A percentile compares a stretch with the other conserved stretches of the same genome.
These are phyloP conservation scores for Muscicapa comitata DNA, from an alignment of 2,797 vertebrate species.

Conservation along the genomic window DNA sequence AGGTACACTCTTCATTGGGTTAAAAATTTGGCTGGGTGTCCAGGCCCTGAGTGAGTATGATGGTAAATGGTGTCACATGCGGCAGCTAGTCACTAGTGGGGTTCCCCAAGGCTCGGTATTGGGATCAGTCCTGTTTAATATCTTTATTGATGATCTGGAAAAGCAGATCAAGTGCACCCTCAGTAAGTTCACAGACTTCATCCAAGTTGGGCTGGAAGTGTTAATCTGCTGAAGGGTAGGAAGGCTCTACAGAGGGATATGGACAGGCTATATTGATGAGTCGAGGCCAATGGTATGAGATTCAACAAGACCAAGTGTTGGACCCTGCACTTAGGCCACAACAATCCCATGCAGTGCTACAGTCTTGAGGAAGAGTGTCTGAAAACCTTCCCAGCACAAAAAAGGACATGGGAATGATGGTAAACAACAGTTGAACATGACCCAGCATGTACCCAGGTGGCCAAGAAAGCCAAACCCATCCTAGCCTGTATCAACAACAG, in stretches of 20 bases:
- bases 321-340: neutral
- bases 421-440: neutral
- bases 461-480: neutral
- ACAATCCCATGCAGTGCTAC: neutral
- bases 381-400: neutral
- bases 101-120: neutral
- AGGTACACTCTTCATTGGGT: neutral
- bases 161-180: neutral
- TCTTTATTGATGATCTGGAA: neutral
- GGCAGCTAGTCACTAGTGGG: neutral
- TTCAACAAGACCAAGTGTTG: neutral
- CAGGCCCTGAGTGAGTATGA: neutral
- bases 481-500: neutral
- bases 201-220: neutral
- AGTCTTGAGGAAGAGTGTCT: neutral
- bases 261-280: neutral
- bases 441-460: neutral
- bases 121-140: neutral
- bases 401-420: neutral
- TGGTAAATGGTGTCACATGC: neutral
- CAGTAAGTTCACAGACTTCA: neutral
- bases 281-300: neutral
- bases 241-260: neutral
- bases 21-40: neutral
- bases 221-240: neutral